A percentile compares a stretch with the other conserved stretches of the same genome.
Evolutionary conservation across 2,113 vertebrate species (phyloP).

Genomic region (Elachura formosa): DNA sequence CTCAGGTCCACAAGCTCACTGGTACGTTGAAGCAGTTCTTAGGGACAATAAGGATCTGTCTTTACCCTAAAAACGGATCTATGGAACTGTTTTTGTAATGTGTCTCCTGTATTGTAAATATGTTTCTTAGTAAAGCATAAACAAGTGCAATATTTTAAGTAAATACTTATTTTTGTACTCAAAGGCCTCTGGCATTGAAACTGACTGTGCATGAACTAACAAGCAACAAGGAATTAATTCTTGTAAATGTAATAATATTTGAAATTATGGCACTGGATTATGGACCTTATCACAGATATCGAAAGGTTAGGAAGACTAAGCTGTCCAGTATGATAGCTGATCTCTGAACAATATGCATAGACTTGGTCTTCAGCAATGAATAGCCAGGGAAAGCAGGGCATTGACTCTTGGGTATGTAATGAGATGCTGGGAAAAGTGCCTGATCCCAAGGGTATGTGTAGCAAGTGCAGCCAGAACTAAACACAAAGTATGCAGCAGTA

Average conservation of each 20-base stretch:
- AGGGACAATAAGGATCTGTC: not conserved
- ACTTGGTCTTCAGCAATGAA: not conserved
- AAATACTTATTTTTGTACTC: not conserved
- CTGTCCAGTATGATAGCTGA: not conserved
- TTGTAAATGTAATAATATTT: not conserved
- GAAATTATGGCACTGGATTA: not conserved
- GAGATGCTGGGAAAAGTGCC: not conserved
- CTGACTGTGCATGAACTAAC: not conserved
- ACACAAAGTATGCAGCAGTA: not conserved
- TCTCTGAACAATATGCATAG: not conserved
- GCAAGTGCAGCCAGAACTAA: not conserved
- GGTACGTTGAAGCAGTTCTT: not conserved
- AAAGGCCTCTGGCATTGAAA: not conserved
- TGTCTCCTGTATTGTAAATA: not conserved
- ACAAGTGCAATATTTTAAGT: not conserved
- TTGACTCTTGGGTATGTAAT: not conserved
- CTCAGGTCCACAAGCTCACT: not conserved
- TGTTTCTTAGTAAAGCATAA: not conserved
- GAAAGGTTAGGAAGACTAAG: not conserved
- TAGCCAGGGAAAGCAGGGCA: not conserved
- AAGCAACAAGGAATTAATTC: not conserved
- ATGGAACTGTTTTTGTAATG: not conserved
- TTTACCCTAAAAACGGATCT: not conserved
- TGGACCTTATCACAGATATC: not conserved
- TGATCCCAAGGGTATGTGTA: not conserved